Evolutionary conservation across 1,140 invertebrate genomes (phyloP).

Genomic region (Rhagoletis pomonella): DNA sequence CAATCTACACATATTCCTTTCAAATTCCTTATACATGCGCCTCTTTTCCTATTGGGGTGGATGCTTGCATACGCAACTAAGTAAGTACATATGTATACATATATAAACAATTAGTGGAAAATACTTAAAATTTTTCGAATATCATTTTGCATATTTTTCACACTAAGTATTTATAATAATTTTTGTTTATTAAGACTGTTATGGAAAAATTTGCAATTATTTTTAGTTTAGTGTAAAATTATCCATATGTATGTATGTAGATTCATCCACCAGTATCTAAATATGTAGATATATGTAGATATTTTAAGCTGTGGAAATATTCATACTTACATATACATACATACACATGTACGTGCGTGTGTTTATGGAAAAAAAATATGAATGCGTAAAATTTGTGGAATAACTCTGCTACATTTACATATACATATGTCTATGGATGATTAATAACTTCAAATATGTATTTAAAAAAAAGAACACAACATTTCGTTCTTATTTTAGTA

Average conservation of each 20-base stretch:
- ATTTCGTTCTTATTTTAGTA: too few species aligned
- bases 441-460: too few species aligned
- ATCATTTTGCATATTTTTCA: constrained; percentile 37
- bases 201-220: constrained; percentile 44
- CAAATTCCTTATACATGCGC: too few species aligned
- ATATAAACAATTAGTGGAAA: constrained; percentile 27
- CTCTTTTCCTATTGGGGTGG: background rate
- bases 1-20: too few species aligned
- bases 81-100: background rate
- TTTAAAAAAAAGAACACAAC: too few species aligned
- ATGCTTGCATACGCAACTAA: too few species aligned
- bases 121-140: constrained; percentile 40
- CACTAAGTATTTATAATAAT: constrained; percentile 39
- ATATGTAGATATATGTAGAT: background rate
- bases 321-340: background rate
- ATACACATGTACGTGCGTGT: background rate
- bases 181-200: background rate
- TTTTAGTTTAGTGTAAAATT: background rate
- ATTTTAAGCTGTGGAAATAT: background rate
- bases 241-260: too few species aligned
- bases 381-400: too few species aligned
- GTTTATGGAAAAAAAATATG: too few species aligned
- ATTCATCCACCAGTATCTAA: background rate
- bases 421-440: too few species aligned
- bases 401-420: too few species aligned